Evolutionary conservation across 1,140 invertebrate species (phyloP), one percentile per base, ranked within the genome.

Genomic region (Drosophila jambulina): DNA sequence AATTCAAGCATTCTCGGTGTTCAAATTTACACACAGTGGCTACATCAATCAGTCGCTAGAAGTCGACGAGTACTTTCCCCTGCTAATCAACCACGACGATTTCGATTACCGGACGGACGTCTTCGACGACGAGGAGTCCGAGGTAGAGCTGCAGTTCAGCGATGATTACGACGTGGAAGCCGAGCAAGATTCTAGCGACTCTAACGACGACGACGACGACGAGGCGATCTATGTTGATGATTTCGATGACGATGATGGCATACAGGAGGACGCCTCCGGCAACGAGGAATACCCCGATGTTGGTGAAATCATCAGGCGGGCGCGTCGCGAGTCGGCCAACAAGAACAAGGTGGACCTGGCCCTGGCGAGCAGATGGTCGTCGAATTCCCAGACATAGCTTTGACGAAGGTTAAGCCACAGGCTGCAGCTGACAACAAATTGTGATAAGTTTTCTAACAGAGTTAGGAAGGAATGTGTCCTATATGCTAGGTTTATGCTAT

Each of bases 11-110:
- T 84, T 88, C 75, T 81, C 78, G 64, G 90, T 85, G 75, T 85
- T 56, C 75, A 81, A 78, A 83, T 91, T 92, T 93, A 93, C 96
- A 69, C 74, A 69, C 74, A 96, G 91, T 96, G 97, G 97, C 95
- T 98, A 98, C 95, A 95, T 96, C 94, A 96, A 96, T 95, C 97
- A 97, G 95, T 97, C 96, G 95, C 94, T 96, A 94, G 96, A 97
- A 94, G 96, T 97, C 94, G 96, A 97, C 96, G 97, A 97, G 93
- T 96, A 97, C 93, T 98, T 98, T 94, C 97, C 97, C 92, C 95
- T 95, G 93, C 93, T 96, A 93, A 93, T 72, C 67, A 64, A 88
- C 27, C 59, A 53, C 23, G 84, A 91, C 61, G 76, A 80, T 23
- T 88, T 74, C 59, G 91, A 87, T 49, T 92, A 92, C 76, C 85